A percentile compares a stretch with the other conserved stretches of the same genome.
Evolutionary conservation across 2,888 invertebrate species (phyloP).

Genomic region (Archips crataeganus): DNA sequence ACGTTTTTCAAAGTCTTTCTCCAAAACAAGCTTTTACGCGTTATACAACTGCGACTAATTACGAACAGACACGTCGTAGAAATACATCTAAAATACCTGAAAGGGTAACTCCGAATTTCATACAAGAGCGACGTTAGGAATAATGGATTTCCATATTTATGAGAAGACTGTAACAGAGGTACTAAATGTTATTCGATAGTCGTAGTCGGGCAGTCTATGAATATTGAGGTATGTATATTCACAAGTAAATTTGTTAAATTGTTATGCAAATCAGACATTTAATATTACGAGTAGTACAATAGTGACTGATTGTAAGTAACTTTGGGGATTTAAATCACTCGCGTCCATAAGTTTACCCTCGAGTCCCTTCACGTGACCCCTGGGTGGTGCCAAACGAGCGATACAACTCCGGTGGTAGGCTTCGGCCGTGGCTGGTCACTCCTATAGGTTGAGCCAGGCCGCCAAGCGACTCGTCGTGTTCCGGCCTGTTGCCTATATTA

Average conservation of each 20-base stretch:
- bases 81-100: conserved; percentile 22
- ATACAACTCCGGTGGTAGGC: too few species aligned
- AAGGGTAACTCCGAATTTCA: conserved; percentile 33
- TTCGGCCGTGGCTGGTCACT: too few species aligned
- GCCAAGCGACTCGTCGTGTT: too few species aligned
- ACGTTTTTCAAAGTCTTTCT: background rate
- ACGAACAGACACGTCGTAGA: background rate
- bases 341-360: too few species aligned
- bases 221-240: conserved; percentile 37
- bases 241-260: conserved; percentile 31
- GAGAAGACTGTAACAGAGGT: conserved; percentile 29
- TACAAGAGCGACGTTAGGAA: conserved; percentile 29
- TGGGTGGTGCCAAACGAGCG: too few species aligned
- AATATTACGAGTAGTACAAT: background rate
- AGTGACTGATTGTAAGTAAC: too few species aligned
- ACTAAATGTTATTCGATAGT: conserved; percentile 42
- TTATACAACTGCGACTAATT: conserved; percentile 1
- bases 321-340: too few species aligned
- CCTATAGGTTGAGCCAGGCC: too few species aligned
- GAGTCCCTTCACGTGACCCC: too few species aligned
- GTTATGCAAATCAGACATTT: conserved; percentile 27
- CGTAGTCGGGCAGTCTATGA: conserved; percentile 21
- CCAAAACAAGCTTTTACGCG: background rate
- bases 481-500: too few species aligned
- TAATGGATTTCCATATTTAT: conserved; percentile 42